Evolutionary conservation across 1,140 invertebrate species (phyloP), one percentile per base, ranked within the genome.

Genomic region (Zaprionus nigranus): DNA sequence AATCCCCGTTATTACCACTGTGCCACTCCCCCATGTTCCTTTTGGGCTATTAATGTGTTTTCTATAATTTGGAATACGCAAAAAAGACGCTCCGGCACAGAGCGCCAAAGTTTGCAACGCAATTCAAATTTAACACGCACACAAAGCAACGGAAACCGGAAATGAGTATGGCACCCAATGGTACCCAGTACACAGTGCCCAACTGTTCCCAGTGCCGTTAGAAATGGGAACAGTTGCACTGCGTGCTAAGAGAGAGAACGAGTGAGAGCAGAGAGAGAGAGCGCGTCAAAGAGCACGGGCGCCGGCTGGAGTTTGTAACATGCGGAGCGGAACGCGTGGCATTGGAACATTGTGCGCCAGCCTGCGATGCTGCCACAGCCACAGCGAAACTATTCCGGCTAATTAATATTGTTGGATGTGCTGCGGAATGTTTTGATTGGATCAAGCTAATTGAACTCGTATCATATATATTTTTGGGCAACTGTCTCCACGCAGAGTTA

Each of bases 121-220:
- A 90, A 85, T 90, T 90, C 81, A 82, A 90, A 90, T 79, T 78
- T 84, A 75, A 49, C 78, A 84, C 84, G 81, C 85, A 90, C 79
- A 90, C 85, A 90, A 88, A 90, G 85, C 78, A 90, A 79, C 85
- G 85, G 85, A 90, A 90, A 80, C 85, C 85, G 85, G 85, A 90
- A 90, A 90, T 90, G 85, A 90, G 86, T 75, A 90, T 85, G 76
- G 82, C 85, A 81, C 79, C 75, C 85, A 62, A 61, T 59, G 49
- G 82, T 77, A 79, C 71, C 70, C 43, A 26, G 65, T 63, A 49
- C 53, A 66, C 17, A 66, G 34, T 30, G 49, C 22, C 22, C 40
- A 51, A 68, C 43, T 62, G 70, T 67, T 53, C 70, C 54, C 43
- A 38, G 17, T 26, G n/a, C 24, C 49, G 40, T 40, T 22, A n/a